Percentiles rank a stretch among this genome's conserved stretches.
Conservation (phyloP, 2,888 invertebrate genomes). For the Mesorhabditis spiculigera region DNA sequence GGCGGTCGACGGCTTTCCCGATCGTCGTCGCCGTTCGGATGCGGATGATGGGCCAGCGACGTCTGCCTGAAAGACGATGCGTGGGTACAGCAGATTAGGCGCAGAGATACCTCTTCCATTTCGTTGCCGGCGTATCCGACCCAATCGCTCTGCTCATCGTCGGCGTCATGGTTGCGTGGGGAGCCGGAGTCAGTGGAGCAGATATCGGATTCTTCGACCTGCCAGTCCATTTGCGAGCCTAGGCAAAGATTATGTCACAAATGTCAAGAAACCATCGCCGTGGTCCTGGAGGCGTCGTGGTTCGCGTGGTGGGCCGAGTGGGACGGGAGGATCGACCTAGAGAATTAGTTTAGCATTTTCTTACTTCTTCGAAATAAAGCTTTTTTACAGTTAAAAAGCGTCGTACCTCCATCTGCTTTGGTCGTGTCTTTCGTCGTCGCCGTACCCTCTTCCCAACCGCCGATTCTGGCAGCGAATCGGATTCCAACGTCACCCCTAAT, state of each 20-base stretch:
- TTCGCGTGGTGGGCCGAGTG: slow-evolving; percentile 5
- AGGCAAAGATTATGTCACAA: slow-evolving; percentile 1
- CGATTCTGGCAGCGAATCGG: slow-evolving; percentile 36
- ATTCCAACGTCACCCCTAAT: slow-evolving; percentile 34
- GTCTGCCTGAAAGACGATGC: not conserved
- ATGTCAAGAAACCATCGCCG: not conserved
- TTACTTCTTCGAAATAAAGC: not conserved
- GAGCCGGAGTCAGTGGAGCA: slow-evolving; percentile 13
- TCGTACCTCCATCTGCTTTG: slow-evolving; percentile 12
- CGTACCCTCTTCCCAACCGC: slow-evolving; percentile 22
- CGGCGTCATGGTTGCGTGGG: slow-evolving; percentile 26
- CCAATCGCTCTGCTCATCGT: slow-evolving; percentile 54
- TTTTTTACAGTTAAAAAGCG: not conserved
- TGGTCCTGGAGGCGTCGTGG: not conserved
- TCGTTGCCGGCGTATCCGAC: slow-evolving; percentile 29
- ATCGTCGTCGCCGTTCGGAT: not conserved
- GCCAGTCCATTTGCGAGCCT: slow-evolving; percentile 12
- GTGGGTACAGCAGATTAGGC: not conserved
- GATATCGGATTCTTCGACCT: slow-evolving; percentile 9
- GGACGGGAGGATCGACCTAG: not conserved
- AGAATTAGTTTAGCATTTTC: slow-evolving; percentile 4
- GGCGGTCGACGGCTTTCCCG: not conserved
- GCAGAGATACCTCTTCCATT: not conserved
- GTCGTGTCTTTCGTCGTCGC: slow-evolving; percentile 10
- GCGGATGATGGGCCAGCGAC: not conserved